Evolutionary conservation across 2,797 vertebrate species (phyloP).

Genomic region (Trichosurus vulpecula): DNA sequence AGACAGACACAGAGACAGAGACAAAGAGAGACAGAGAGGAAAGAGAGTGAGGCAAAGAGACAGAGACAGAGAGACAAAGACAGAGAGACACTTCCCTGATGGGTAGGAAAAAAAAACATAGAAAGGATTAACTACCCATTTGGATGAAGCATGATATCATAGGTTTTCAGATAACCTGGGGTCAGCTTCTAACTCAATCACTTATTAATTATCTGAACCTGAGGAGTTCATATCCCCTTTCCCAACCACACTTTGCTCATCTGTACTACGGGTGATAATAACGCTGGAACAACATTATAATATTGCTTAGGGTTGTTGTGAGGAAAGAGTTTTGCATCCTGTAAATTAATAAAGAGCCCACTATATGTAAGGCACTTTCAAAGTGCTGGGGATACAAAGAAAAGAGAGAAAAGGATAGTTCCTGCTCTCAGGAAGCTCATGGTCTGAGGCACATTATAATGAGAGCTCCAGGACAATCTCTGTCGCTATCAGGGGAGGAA

Average conservation of each 20-base stretch:
- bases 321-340: not conserved
- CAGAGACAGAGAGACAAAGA: not conserved
- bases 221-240: not conserved
- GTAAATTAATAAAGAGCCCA: not conserved
- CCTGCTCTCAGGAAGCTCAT: not conserved
- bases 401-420: not conserved
- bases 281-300: not conserved
- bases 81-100: not conserved
- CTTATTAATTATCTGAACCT: not conserved
- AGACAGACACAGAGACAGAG: not conserved
- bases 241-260: not conserved
- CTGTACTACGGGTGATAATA: not conserved
- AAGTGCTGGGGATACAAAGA: not conserved
- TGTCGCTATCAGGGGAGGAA: not conserved
- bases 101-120: not conserved
- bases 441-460: not conserved
- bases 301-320: not conserved
- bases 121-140: not conserved
- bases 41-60: not conserved
- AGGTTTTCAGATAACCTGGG: not conserved
- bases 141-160: not conserved
- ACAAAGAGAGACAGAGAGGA: too few species aligned
- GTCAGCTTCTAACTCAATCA: not conserved
- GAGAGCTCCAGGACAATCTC: not conserved
- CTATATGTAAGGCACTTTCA: not conserved